Percentiles rank a stretch among this genome's conserved stretches.
Conservation (phyloP, 2,888 invertebrate species). For the Hemistola chrysoprasaria region DNA sequence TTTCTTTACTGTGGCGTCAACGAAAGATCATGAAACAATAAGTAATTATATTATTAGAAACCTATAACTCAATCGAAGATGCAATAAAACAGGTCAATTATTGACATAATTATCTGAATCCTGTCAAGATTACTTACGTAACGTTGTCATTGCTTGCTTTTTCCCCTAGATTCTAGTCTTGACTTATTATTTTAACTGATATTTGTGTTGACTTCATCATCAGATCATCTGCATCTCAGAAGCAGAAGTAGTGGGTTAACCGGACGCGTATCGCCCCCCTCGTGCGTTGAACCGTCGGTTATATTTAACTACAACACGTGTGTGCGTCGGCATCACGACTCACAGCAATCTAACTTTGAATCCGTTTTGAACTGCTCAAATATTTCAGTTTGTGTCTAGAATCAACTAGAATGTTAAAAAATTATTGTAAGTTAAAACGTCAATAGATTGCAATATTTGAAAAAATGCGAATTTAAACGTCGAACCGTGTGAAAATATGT, state of each 20-base stretch:
- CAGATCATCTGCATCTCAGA: slow-evolving; percentile 29
- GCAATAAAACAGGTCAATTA: slow-evolving; percentile 17
- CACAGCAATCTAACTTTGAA: slow-evolving; percentile 57
- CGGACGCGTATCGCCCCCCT: slow-evolving; percentile 57
- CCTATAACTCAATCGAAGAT: slow-evolving; percentile 20
- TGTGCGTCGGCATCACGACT: slow-evolving; percentile 57
- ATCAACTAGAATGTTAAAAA: slow-evolving; percentile 14
- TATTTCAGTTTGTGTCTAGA: slow-evolving; percentile 28
- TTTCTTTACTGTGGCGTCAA: slow-evolving; percentile 11
- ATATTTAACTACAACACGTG: slow-evolving; percentile 80
- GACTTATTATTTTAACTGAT: neutral
- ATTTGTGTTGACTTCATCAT: slow-evolving; percentile 6
- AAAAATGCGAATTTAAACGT: neutral
- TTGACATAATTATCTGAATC: too few relatives aligned
- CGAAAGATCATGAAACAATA: too few relatives aligned
- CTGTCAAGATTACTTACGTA: slow-evolving; percentile 3
- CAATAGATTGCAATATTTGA: neutral
- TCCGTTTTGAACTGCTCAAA: slow-evolving; percentile 48
- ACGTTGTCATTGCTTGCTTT: slow-evolving; percentile 12
- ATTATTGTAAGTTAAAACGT: neutral
- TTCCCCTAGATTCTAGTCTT: neutral
- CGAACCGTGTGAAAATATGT: neutral
- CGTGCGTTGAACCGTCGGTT: slow-evolving; percentile 76
- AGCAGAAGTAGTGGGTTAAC: slow-evolving; percentile 63
- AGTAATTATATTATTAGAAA: slow-evolving; percentile 20